Evolutionary conservation across 2,797 vertebrate genomes (phyloP), one percentile per base, ranked within the genome.

Genomic region (Amblyraja radiata): DNA sequence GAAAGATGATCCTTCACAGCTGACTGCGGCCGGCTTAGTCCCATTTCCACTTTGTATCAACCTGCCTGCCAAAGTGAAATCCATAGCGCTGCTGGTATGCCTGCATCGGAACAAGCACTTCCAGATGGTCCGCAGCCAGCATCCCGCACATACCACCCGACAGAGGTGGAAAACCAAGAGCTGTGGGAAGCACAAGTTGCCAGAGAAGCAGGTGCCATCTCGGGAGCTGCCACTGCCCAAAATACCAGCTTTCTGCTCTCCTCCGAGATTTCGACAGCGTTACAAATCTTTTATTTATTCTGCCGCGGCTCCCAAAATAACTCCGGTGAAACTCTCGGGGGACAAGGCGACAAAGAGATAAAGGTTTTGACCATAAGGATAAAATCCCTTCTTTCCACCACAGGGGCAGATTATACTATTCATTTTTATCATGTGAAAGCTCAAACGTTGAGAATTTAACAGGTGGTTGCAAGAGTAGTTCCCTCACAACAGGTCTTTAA

Each of bases 21-120:
- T 96, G 96, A 94, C 93, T 93, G 93, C 93, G 93, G 61, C 36
- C 94, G 79, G 94, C 90, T 95, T 94, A 95, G 95, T 93, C 94
- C 94, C 94, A 93, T 95, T 96, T 97, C 96, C 94, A 94, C 95
- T 94, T 84, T 0, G 0, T 0, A 93, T 94, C 95, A 95, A 93
- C 95, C 96, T 95, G 93, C 94, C 95, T 96, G 96, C 95, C 95
- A 95, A 95, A 94, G 84, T 94, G 95, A 95, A 97, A 96, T 94
- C 94, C 94, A 96, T 94, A 95, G 93, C 68, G 0, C 0, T 0
- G 21, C 93, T 94, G 94, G 94, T 94, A 94, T 6, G 8, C 16
- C 90, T 93, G 63, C 90, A 93, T 93, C 93, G 94, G 94, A 95
- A 94, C 94, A 88, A 94, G 93, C 81, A 83, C 94, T 95, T 95